phyloP scores from a whole-genome alignment of 1,140 invertebrate species.

The Coelopa frigida region DNA sequence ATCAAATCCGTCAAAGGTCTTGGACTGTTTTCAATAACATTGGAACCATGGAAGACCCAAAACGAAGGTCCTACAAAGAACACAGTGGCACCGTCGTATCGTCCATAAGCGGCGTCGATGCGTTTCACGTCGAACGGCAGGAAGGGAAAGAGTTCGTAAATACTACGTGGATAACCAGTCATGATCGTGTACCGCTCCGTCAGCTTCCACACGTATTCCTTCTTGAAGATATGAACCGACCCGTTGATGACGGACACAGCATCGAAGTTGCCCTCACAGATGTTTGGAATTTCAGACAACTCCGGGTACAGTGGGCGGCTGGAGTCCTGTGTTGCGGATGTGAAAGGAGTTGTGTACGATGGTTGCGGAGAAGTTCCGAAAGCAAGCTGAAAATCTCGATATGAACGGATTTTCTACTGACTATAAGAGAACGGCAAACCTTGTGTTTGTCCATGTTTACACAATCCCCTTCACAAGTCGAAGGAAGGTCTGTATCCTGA shows the following conservation, averaged over 20 bases:
- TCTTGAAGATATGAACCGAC: constrained; percentile 70
- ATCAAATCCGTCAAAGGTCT: constrained; percentile 45
- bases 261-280: constrained; percentile 62
- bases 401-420: too few relatives aligned
- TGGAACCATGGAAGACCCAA: constrained; percentile 60
- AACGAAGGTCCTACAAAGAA: constrained; percentile 63
- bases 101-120: constrained; percentile 71
- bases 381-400: too few relatives aligned
- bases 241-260: constrained; percentile 58
- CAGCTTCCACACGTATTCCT: constrained; percentile 60
- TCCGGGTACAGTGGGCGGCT: too few relatives aligned
- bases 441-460: too few relatives aligned
- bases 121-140: constrained; percentile 53
- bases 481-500: too few relatives aligned
- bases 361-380: too few relatives aligned
- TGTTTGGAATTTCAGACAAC: constrained; percentile 40
- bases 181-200: constrained; percentile 46
- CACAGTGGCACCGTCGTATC: constrained; percentile 61
- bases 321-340: too few relatives aligned
- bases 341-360: too few relatives aligned
- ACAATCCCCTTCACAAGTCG: too few relatives aligned
- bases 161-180: constrained; percentile 54
- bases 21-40: constrained; percentile 51
- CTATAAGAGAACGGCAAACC: too few relatives aligned
- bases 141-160: constrained; percentile 53